Base-by-base conservation (phyloP, 2,113 vertebrate genomes). In the Mirounga angustirostris region DNA sequence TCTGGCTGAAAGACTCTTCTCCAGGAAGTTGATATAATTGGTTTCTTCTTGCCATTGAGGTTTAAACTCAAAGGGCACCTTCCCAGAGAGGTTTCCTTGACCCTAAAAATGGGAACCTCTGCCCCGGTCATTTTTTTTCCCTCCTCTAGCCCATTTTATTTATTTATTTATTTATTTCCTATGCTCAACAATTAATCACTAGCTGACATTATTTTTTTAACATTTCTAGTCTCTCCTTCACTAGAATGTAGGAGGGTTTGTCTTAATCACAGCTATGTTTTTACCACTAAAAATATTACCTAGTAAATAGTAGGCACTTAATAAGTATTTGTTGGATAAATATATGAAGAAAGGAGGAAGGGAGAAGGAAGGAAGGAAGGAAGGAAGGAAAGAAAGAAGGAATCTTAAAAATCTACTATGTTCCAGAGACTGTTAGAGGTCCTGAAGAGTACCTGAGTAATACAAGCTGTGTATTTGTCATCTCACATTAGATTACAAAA, bases 151-250 rank as follows among this genome's bases (percentile, higher is more conserved):
- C 12, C 40, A 33, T 79, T 61, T 54, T 40, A 58, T 26, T 80
- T 50, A 2, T 46, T 40, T 50, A 2, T 46, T 40, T 33, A 0
- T 46, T 40, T 36, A 24, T 36, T 67, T 19, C 40, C 52, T 85
- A 73, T 36, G n/a, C 15, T 81, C 50, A 91, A 24, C 82, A 87
- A 19, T 81, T 94, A 87, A 87, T 65, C 36, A 52, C 40, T 65
- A 93, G 56, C 14, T 86, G 56, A 69, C 71, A 65, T 84, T 71
- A 81, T 63, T 95, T 90, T 90, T 92, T 81, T 83, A 82, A 33
- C 43, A 36, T 63, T 69, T 90, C 4, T 36, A 40, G 67, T 89
- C 28, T 83, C 50, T 91, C n/a, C 18, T 16, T 82, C 36, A 69
- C 30, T 92, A 30, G 52, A 50, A 18, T 71, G 14, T 36, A 86